Conservation (phyloP, 2,113 vertebrate genomes). For the Trematomus loennbergii region DNA sequence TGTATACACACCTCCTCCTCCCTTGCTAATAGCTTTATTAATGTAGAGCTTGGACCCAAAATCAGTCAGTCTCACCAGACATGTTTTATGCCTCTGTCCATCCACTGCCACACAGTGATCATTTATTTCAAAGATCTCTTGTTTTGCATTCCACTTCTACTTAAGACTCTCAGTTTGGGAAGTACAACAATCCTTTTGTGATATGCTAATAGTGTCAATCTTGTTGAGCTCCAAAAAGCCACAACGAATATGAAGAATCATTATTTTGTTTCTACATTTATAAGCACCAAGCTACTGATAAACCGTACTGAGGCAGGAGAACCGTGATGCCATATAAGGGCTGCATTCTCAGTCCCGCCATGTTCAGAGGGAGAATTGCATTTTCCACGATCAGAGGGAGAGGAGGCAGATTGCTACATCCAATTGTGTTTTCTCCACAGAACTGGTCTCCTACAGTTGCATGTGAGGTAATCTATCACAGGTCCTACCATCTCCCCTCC, state of each 20-base stretch:
- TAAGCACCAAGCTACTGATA: conserved; percentile 2
- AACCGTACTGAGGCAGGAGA: conserved; percentile 10
- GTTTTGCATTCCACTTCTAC: not conserved
- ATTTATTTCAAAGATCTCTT: not conserved
- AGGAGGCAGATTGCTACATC: conserved; percentile 16
- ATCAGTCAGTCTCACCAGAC: conserved; percentile 55
- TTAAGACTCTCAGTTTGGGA: not conserved
- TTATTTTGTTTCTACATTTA: conserved; percentile 37
- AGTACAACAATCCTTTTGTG: conserved; percentile 20
- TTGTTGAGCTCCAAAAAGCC: conserved; percentile 14
- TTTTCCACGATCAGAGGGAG: conserved; percentile 2
- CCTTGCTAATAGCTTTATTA: conserved; percentile 71
- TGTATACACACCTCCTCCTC: conserved; percentile 49
- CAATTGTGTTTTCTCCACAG: conserved; percentile 44
- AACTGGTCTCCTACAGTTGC: conserved; percentile 30
- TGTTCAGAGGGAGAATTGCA: not conserved
- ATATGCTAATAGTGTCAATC: conserved; percentile 23
- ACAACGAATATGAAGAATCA: not conserved
- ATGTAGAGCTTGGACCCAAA: conserved; percentile 45
- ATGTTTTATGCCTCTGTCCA: conserved; percentile 30
- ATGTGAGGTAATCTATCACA: conserved; percentile 68
- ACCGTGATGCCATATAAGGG: not conserved
- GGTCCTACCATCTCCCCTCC: conserved; percentile 61
- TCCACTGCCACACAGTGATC: not conserved
- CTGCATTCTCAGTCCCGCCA: conserved; percentile 3